Evolutionary conservation across 30 jellyfish, hydroid and myxozoan species (phyloP).

Genomic region (Morbakka virulenta): DNA sequence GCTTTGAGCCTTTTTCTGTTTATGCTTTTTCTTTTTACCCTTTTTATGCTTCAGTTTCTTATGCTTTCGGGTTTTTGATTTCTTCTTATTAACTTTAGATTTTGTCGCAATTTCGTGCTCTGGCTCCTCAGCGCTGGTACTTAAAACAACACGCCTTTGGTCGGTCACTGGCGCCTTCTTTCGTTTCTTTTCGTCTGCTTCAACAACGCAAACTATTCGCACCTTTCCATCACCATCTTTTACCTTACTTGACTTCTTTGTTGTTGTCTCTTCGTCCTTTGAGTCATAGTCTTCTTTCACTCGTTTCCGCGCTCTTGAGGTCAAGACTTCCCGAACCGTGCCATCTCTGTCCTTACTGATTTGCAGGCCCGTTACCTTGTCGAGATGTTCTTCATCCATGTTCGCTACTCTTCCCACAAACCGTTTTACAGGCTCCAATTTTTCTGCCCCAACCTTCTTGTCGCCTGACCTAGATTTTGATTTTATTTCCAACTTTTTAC

Average conservation of each 20-base stretch:
- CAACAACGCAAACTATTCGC: background rate
- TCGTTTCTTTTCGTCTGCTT: background rate
- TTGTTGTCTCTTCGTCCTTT: background rate
- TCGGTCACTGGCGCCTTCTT: background rate
- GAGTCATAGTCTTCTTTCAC: background rate
- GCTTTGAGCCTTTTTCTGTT: conserved; percentile 48
- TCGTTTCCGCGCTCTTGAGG: background rate
- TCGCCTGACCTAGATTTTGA: too few relatives aligned
- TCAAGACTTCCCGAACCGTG: background rate
- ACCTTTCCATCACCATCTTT: background rate
- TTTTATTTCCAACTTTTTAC: too few relatives aligned
- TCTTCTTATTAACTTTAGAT: background rate
- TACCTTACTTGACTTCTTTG: background rate
- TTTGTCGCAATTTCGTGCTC: background rate
- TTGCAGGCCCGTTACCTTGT: background rate
- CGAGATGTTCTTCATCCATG: too few relatives aligned
- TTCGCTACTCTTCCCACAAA: too few relatives aligned
- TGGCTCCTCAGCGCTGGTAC: background rate
- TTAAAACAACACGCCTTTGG: background rate
- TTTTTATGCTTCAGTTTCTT: conserved; percentile 61
- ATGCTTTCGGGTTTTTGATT: conserved; percentile 13
- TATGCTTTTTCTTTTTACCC: conserved; percentile 50
- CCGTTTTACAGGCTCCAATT: too few relatives aligned
- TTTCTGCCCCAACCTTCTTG: too few relatives aligned
- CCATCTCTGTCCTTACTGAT: background rate